These are phyloP conservation scores for Ahaetulla prasina DNA, from an alignment of 2,113 vertebrate species.

Conservation along the genomic window DNA sequence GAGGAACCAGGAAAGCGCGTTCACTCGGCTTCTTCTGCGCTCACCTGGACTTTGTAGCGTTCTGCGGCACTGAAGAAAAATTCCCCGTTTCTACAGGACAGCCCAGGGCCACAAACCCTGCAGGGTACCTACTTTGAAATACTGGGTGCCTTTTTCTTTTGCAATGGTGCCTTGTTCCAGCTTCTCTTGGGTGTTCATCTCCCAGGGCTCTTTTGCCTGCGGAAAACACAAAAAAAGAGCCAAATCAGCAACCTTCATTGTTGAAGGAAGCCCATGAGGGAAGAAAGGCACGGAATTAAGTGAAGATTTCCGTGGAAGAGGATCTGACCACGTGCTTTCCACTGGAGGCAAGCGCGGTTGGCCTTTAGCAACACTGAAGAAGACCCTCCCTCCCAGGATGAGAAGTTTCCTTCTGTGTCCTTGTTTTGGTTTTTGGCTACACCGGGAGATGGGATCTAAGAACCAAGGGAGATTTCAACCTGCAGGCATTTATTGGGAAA, in stretches of 20 bases:
- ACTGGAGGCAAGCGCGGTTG: neutral
- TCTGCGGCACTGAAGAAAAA: neutral
- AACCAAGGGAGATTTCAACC: neutral
- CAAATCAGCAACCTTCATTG: neutral
- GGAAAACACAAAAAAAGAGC: slow-evolving; percentile 22
- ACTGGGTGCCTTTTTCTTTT: slow-evolving; percentile 92
- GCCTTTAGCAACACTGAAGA: neutral
- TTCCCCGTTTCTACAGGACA: too few relatives aligned
- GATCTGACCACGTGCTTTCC: neutral
- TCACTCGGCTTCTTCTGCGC: too few relatives aligned
- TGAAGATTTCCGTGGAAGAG: neutral
- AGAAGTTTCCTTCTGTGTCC: neutral
- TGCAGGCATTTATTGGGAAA: neutral
- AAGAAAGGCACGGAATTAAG: neutral
- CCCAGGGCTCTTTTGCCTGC: slow-evolving; percentile 96
- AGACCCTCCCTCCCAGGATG: neutral
- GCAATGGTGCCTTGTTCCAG: slow-evolving; percentile 88
- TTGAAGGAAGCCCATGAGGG: neutral
- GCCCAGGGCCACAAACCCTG: neutral
- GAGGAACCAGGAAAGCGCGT: neutral
- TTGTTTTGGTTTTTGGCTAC: neutral
- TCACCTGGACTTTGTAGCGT: neutral
- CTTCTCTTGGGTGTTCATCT: slow-evolving; percentile 91
- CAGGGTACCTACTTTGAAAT: slow-evolving; percentile 85
- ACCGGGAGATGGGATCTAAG: neutral